Base-by-base conservation (phyloP, 2,888 invertebrate genomes). In the Copidosoma aretas region DNA sequence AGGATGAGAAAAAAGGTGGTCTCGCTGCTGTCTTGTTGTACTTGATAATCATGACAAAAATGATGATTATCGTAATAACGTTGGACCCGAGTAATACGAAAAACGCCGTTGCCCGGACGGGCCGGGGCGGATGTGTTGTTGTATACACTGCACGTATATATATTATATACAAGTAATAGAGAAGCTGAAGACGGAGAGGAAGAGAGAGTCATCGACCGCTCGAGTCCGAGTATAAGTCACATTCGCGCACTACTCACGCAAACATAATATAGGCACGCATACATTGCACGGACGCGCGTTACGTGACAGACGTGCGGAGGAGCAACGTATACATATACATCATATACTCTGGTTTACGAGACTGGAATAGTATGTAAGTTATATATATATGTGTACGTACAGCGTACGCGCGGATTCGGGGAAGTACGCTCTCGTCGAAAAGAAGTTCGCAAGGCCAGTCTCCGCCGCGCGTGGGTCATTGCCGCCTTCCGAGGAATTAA, bases 371-470 rank as follows among this genome's bases (percentile, higher is more conserved):
- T n/a, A n/a, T n/a, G 8, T 32, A 32, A 32, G 3, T 32, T 32
- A 32, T 32, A 32, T 8, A 32, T 32, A 32, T 8, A 32, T 32
- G 32, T 32, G 8, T 32, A 32, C 32, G 4, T 32, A 5, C n/a
- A n/a, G 43, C 43, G 43, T 19, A 19, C 49, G 17, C 49, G 49
- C 49, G 17, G 49, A 32, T 49, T 49, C 49, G 49, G 49, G 49
- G 19, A 49, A 49, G 49, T 49, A n/a, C 3, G 19, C 49, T 3
- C 49, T 19, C 10, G 15, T 49, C 32, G 54, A 56, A 15, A 32
- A 78, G 77, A 78, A 77, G 77, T 46, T 49, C 72, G 78, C 79
- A 77, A 79, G 79, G 79, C 76, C 78, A 77, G 73, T 69, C 75
- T 69, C 76, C 76, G 79, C 15, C 56, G 32, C n/a, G n/a, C 32